These are phyloP conservation scores for Oscheius myriophilus DNA, from an alignment of 2,888 invertebrate species.

Conservation along the genomic window DNA sequence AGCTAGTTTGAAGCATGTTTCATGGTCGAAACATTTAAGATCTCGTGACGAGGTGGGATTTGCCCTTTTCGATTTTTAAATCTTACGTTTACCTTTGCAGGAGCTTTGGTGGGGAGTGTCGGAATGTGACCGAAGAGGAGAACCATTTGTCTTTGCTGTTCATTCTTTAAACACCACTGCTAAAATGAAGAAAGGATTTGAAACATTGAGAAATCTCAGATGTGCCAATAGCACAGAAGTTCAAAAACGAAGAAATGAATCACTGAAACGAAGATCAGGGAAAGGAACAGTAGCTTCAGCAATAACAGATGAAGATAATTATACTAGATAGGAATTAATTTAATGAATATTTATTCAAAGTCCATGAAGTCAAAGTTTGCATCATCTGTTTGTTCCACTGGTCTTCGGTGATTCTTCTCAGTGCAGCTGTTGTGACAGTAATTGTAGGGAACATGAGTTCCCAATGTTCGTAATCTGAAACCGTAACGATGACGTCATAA, in stretches of 20 bases:
- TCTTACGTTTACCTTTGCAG: slow-evolving; percentile 1
- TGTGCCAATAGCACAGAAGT: background rate
- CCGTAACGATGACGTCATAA: no score
- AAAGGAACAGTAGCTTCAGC: no score
- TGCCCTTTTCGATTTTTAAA: background rate
- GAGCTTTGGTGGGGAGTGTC: slow-evolving; percentile 8
- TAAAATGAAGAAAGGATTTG: slow-evolving; percentile 15
- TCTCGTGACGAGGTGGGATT: slow-evolving; percentile 13
- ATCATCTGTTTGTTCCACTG: no score
- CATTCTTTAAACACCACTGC: slow-evolving; percentile 22
- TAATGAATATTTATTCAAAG: slow-evolving; percentile 1
- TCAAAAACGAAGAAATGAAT: background rate
- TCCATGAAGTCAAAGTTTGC: background rate
- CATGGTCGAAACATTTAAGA: slow-evolving; percentile 18
- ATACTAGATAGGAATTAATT: background rate
- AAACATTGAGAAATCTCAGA: slow-evolving; percentile 9
- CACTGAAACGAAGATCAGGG: no score
- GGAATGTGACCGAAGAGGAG: slow-evolving; percentile 19
- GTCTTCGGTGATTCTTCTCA: slow-evolving; percentile 11
- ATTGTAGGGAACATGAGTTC: slow-evolving; percentile 19
- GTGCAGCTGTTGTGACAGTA: slow-evolving; percentile 26
- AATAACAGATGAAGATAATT: no score
- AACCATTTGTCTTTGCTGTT: slow-evolving; percentile 20
- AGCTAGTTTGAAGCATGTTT: slow-evolving; percentile 8
- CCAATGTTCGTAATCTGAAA: slow-evolving; percentile 31